phyloP scores from a whole-genome alignment of 2,797 vertebrate species.

The Acanthopagrus latus region DNA sequence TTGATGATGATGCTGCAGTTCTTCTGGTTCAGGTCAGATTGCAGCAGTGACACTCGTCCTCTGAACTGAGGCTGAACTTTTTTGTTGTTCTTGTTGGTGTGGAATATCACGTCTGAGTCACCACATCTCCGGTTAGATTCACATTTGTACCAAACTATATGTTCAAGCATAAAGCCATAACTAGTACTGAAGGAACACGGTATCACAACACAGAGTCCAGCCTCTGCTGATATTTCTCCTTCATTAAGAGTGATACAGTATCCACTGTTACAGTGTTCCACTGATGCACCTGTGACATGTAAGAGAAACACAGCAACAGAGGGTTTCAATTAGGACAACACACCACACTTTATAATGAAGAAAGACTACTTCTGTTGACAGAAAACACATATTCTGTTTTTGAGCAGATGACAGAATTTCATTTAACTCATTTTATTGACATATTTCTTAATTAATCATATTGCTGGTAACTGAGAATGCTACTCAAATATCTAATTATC shows the following conservation, averaged over 20 bases:
- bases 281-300: constrained; percentile 31
- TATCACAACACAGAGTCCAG: constrained; percentile 68
- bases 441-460: background rate
- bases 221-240: constrained; percentile 37
- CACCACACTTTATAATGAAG: background rate
- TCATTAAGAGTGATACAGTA: constrained; percentile 38
- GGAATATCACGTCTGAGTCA: constrained; percentile 7
- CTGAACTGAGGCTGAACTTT: background rate
- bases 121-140: rapidly evolving
- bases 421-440: too few relatives aligned
- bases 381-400: background rate
- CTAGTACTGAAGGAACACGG: constrained; percentile 10
- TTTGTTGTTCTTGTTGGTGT: background rate
- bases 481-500: background rate
- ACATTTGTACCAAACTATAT: constrained; percentile 62
- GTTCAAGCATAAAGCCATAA: rapidly evolving
- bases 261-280: rapidly evolving
- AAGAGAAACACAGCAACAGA: background rate
- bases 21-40: background rate
- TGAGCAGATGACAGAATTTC: too few relatives aligned
- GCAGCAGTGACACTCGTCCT: constrained; percentile 40
- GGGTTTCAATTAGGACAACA: background rate
- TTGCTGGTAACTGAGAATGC: rapidly evolving
- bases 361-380: background rate
- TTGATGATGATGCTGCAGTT: constrained; percentile 33